phyloP scores from a whole-genome alignment of 2,888 invertebrate species.

The Caenorhabditis panamensis region DNA sequence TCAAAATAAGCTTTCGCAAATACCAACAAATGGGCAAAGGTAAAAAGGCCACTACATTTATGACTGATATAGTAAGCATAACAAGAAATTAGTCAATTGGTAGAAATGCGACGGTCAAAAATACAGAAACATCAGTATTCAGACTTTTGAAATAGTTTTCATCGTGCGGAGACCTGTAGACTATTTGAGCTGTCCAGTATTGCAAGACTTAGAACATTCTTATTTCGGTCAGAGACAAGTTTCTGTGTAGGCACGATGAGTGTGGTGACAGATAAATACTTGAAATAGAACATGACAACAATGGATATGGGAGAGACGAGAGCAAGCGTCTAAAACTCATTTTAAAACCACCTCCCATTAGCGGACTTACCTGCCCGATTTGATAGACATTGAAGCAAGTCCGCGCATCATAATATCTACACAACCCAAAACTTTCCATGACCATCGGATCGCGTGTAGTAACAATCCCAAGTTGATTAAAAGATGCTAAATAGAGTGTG shows the following conservation, averaged over 20 bases:
- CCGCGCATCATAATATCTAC: neutral
- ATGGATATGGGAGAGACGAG: neutral
- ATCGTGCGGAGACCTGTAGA: neutral
- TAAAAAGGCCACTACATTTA: constrained; percentile 3
- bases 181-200: neutral
- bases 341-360: neutral
- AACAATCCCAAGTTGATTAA: neutral
- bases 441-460: neutral
- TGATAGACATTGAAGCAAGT: neutral
- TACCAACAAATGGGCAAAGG: constrained; percentile 6
- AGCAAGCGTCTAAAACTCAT: neutral
- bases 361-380: neutral
- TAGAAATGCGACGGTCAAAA: neutral
- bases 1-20: neutral
- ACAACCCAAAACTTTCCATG: neutral
- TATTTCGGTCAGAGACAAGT: neutral
- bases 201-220: neutral
- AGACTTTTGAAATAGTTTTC: neutral
- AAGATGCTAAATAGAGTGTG: neutral
- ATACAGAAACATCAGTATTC: neutral
- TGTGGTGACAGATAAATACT: neutral
- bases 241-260: neutral
- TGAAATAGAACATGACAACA: constrained; percentile 8
- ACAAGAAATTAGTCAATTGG: neutral
- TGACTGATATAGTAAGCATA: neutral